Conservation (phyloP, 2,888 invertebrate genomes). For the Eupithecia centaureata region DNA sequence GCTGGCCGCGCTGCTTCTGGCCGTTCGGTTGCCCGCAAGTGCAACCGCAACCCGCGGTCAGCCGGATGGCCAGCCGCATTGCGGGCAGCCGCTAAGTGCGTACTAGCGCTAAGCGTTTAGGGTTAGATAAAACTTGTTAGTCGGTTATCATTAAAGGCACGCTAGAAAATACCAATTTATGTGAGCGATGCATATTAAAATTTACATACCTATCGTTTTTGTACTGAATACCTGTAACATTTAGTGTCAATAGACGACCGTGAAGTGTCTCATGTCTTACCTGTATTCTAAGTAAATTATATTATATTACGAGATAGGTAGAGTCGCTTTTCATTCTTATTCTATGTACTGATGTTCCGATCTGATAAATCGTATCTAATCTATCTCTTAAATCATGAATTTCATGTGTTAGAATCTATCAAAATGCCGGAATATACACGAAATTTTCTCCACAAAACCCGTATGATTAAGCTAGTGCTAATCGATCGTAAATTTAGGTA, state of each 20-base stretch:
- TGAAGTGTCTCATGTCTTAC: not conserved
- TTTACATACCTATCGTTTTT: not conserved
- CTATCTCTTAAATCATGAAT: not conserved
- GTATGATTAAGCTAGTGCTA: not conserved
- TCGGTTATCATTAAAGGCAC: no score
- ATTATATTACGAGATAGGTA: not conserved
- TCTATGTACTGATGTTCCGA: not conserved
- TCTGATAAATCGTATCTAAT: not conserved
- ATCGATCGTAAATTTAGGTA: conserved; percentile 8
- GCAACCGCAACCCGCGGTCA: no score
- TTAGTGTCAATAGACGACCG: not conserved
- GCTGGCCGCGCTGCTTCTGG: no score
- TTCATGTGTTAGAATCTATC: not conserved
- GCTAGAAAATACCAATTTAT: not conserved
- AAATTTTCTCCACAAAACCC: not conserved
- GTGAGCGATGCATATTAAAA: not conserved
- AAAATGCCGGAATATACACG: not conserved
- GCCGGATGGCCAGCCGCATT: no score
- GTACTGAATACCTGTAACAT: not conserved
- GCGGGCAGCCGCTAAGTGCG: no score
- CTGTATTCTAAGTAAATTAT: not conserved
- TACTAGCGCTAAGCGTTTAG: no score
- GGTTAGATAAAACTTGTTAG: no score
- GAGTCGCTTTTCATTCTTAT: not conserved
- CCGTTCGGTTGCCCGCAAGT: no score